Evolutionary conservation across 2,888 invertebrate genomes (phyloP), one percentile per base, ranked within the genome.

Genomic region (Ochropleura leucogaster): DNA sequence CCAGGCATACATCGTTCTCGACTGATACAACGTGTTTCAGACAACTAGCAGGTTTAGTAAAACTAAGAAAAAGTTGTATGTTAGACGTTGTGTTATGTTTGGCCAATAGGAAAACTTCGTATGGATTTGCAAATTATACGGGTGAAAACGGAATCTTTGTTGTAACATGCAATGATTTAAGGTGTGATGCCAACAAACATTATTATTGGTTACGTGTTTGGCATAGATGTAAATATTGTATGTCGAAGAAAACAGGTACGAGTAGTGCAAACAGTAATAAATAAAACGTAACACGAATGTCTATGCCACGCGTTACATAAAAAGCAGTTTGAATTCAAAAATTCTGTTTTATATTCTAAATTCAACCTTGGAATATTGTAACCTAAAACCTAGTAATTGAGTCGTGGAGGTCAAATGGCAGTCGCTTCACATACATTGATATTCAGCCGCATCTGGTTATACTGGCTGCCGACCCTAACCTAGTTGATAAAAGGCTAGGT

Each of bases 1-100:
- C n/a, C 51, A 67, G 47, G 57, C 72, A 75, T 84, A 68, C 78
- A 80, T 84, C 72, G 64, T 74, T 69, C 67, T 70, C 62, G 42
- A 72, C 68, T 64, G 42, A 72, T 63, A 73, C 63, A 74, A 84
- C 85, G 57, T 63, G 84, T 84, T 78, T 66, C 69, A 57, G 59
- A 81, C 70, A 53, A 67, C 71, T 5, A 72, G 40, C 72, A 62
- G 72, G 81, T 81, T 70, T 78, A 73, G 20, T 75, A 64, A 78
- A 82, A 74, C 57, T 77, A 67, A 82, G 74, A 82, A 85, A 84
- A 82, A 82, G 79, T 79, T 72, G 75, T 72, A 49, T 72, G 64
- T 71, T 82, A 69, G 14, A 20, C 0, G 60, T 84, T 74, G 77
- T 73, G 73, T 84, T 81, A 57, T 20, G 53, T 51, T 71, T 70